Evolutionary conservation across 2,888 invertebrate species (phyloP).

Genomic region (Entomobrya multifasciata): DNA sequence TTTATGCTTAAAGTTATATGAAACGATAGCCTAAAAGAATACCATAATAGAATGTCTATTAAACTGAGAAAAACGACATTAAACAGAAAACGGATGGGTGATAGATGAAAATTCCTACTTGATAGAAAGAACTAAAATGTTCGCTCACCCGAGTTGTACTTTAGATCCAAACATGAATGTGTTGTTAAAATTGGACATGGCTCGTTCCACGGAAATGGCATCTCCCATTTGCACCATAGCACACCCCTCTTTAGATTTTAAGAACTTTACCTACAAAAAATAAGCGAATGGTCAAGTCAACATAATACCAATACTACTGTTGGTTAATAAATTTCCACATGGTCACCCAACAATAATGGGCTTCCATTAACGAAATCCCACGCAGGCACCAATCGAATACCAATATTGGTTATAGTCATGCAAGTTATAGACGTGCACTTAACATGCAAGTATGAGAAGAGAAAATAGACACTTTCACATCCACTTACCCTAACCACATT

Average conservation of each 20-base stretch:
- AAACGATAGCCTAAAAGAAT: no score
- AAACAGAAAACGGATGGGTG: no score
- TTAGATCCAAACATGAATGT: conserved; percentile 90
- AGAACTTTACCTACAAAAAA: conserved; percentile 90
- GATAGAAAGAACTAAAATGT: no score
- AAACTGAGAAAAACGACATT: no score
- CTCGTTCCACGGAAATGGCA: conserved; percentile 95
- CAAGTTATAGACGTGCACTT: neutral
- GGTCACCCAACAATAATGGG: conserved; percentile 16
- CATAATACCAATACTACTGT: no score
- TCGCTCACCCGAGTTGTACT: conserved; percentile 85
- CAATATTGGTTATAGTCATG: neutral
- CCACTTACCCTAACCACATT: conserved; percentile 95
- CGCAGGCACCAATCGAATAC: neutral
- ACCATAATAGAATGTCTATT: no score
- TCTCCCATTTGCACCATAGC: conserved; percentile 99
- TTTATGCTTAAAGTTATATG: neutral
- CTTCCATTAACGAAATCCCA: neutral
- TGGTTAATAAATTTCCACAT: neutral
- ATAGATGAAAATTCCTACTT: no score
- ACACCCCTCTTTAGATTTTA: conserved; percentile 98
- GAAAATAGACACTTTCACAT: conserved; percentile 13
- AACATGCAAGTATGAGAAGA: neutral
- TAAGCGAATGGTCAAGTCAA: neutral
- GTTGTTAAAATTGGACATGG: conserved; percentile 96